These are phyloP conservation scores for Silurus asotus DNA, from an alignment of 2,113 vertebrate species.

Conservation along the genomic window DNA sequence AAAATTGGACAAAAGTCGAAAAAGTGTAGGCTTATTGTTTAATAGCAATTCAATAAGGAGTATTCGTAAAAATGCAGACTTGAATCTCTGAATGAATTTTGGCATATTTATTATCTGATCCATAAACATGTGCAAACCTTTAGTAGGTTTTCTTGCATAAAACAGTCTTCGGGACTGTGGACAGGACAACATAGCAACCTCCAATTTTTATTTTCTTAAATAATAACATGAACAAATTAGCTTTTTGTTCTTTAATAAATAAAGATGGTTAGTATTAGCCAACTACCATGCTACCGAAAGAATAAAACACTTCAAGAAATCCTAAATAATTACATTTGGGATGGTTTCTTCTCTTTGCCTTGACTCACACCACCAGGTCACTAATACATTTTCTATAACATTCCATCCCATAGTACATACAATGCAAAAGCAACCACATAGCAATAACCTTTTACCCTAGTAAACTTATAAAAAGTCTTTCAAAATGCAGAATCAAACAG, in stretches of 20 bases:
- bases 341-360: background rate
- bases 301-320: background rate
- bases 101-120: background rate
- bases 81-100: background rate
- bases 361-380: background rate
- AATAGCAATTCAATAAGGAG: background rate
- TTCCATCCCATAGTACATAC: no score
- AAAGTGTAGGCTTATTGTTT: no score
- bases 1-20: background rate
- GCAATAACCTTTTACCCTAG: background rate
- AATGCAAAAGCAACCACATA: background rate
- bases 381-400: background rate
- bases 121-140: background rate
- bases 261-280: background rate
- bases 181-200: no score
- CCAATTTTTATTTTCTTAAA: background rate
- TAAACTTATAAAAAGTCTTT: background rate
- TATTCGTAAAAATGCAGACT: background rate
- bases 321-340: background rate
- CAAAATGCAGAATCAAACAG: background rate
- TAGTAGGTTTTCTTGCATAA: background rate
- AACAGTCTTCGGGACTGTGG: background rate
- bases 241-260: background rate
- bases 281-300: background rate
- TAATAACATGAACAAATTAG: background rate